Evolutionary conservation across 2,113 vertebrate species (phyloP).

Genomic region (Pao palembangensis): DNA sequence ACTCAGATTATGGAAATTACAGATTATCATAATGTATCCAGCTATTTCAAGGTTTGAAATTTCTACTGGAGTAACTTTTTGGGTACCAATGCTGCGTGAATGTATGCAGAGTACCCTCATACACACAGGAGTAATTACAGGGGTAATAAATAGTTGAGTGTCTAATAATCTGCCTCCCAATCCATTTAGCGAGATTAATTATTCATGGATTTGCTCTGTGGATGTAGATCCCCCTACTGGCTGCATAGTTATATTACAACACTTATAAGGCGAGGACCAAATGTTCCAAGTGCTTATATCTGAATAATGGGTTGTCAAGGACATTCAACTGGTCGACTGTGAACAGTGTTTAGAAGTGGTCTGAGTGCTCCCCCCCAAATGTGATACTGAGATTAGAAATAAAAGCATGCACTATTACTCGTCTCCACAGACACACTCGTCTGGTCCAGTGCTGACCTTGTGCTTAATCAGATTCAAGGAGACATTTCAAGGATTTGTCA

Average conservation of each 20-base stretch:
- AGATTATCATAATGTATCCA: too few species aligned
- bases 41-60: too few species aligned
- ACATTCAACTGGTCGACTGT: neutral
- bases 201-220: slow-evolving; percentile 17
- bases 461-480: slow-evolving; percentile 26
- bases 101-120: neutral
- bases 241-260: slow-evolving; percentile 24
- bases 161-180: neutral
- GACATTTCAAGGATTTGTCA: slow-evolving; percentile 6
- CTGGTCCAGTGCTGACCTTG: neutral
- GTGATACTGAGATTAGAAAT: neutral
- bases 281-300: neutral
- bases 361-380: neutral
- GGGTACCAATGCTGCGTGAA: too few species aligned
- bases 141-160: slow-evolving; percentile 1
- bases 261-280: neutral
- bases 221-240: slow-evolving; percentile 45
- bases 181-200: neutral
- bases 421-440: too few species aligned
- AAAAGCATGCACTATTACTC: too few species aligned
- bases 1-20: too few species aligned
- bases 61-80: too few species aligned
- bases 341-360: neutral
- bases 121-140: neutral
- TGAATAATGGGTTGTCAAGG: neutral